A percentile compares a stretch with the other conserved stretches of the same genome.
These are phyloP conservation scores for Plagodis dolabraria DNA, from an alignment of 2,888 invertebrate species.

Conservation along the genomic window DNA sequence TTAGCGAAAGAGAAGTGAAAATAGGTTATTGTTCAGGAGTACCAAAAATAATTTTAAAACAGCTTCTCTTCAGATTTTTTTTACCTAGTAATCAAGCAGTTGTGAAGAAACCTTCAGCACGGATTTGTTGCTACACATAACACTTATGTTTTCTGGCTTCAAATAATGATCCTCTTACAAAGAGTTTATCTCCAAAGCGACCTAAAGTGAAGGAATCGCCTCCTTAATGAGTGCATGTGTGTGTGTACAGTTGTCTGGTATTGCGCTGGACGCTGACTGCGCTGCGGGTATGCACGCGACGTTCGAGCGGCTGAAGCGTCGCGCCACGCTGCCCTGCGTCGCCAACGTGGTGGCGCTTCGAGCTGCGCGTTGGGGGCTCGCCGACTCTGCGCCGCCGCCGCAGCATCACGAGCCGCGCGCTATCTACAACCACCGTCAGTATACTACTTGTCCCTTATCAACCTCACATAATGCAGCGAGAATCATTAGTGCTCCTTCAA, in stretches of 20 bases:
- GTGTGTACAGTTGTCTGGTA: slow-evolving; percentile 71
- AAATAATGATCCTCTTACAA: no score
- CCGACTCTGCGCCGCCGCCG: slow-evolving; percentile 56
- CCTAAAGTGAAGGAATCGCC: no score
- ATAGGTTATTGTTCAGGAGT: no score
- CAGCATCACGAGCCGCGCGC: slow-evolving; percentile 35
- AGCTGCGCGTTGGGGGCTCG: slow-evolving; percentile 77
- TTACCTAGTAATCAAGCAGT: no score
- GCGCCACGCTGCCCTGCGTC: slow-evolving; percentile 64
- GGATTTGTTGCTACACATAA: no score
- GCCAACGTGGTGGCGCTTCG: slow-evolving; percentile 72
- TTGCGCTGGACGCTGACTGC: slow-evolving; percentile 82
- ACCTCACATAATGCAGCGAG: slow-evolving; percentile 98
- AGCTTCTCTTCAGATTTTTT: no score
- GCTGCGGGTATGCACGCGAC: slow-evolving; percentile 75
- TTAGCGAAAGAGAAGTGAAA: no score
- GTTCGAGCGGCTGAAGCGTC: slow-evolving; percentile 75
- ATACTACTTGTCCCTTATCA: slow-evolving; percentile 91
- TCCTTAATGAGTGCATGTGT: no score
- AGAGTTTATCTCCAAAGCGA: no score
- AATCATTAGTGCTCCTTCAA: slow-evolving; percentile 98
- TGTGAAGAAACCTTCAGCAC: no score
- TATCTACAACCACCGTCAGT: slow-evolving; percentile 33
- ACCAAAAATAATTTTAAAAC: no score
- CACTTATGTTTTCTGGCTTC: no score